phyloP scores from a whole-genome alignment of 2,888 invertebrate species.

The Mesorhabditis belari region DNA sequence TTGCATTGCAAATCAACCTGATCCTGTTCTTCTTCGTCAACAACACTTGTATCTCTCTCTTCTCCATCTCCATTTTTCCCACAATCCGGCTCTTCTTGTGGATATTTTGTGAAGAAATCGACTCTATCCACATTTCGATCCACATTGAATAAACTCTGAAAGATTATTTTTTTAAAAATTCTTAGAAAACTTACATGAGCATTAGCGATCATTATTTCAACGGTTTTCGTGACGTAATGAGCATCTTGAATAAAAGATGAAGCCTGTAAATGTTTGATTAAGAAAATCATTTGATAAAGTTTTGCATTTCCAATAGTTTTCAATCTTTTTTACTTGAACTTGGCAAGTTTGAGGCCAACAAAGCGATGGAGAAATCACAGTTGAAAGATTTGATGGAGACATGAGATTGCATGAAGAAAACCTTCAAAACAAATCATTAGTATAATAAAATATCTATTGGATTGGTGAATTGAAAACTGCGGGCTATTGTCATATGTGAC shows the following conservation, averaged over 20 bases:
- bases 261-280: background rate
- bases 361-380: conserved; percentile 63
- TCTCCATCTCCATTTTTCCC: conserved; percentile 23
- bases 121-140: conserved; percentile 40
- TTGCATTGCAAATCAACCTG: conserved; percentile 18
- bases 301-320: background rate
- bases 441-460: too few relatives aligned
- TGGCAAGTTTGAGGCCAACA: conserved; percentile 54
- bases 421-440: conserved; percentile 27
- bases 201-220: conserved; percentile 60
- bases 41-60: conserved; percentile 25
- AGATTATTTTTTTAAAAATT: background rate
- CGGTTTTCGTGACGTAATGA: conserved; percentile 58
- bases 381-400: conserved; percentile 62
- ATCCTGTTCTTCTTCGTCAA: conserved; percentile 31
- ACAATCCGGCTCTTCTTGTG: conserved; percentile 36
- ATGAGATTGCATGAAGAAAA: conserved; percentile 58
- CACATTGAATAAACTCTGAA: conserved; percentile 40
- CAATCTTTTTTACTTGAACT: background rate
- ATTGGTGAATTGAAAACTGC: too few relatives aligned
- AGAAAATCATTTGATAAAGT: background rate
- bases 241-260: conserved; percentile 11
- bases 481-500: too few relatives aligned
- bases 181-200: conserved; percentile 48
- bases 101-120: conserved; percentile 43